Base-by-base conservation (phyloP, 2,797 vertebrate genomes). In the Ceryle rudis region DNA sequence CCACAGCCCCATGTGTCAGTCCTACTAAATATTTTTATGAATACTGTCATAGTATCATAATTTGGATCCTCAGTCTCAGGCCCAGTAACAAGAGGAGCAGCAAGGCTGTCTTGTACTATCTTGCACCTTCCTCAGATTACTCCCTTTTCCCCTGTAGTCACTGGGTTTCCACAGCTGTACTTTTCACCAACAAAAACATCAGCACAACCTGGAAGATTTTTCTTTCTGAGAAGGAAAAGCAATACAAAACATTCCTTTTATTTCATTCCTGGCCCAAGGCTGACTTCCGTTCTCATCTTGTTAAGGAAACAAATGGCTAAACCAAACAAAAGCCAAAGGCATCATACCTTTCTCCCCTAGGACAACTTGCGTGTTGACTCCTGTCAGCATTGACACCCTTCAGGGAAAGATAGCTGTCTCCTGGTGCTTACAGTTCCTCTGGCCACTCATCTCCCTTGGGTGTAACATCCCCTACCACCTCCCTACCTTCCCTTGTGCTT, bases 401-500 rank as follows among this genome's bases (percentile, higher is more conserved):
- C 49, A 72, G 73, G 69, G 61, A 75, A 13, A 80, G 9, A 57
- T 1, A 70, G 33, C 9, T 11, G 31, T 9, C 37, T 69, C 21
- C 42, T 29, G 18, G 28, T 62, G n/a, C 29, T 66, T 37, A 16
- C 11, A 71, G 10, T 46, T 74, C 35, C 67, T 81, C 47, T 78
- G 31, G 31, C 20, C 64, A 42, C 62, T 37, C 39, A 49, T 10
- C 19, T 81, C 28, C 31, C 47, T 26, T 44, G 49, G 33, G 6
- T 8, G 8, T 33, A 41, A 9, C 4, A 1, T 1, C 0, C 39
- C 22, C 54, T 67, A 9, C 35, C n/a, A 57, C 17, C 17, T 78
- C 31, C 37, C 33, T 21, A 58, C 14, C 20, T 77, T 28, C 28
- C 31, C 41, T 18, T 31, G 22, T 49, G 17, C n/a, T 69, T 75